phyloP scores from a whole-genome alignment of 2,888 invertebrate species.

The Cephus pulcher region DNA sequence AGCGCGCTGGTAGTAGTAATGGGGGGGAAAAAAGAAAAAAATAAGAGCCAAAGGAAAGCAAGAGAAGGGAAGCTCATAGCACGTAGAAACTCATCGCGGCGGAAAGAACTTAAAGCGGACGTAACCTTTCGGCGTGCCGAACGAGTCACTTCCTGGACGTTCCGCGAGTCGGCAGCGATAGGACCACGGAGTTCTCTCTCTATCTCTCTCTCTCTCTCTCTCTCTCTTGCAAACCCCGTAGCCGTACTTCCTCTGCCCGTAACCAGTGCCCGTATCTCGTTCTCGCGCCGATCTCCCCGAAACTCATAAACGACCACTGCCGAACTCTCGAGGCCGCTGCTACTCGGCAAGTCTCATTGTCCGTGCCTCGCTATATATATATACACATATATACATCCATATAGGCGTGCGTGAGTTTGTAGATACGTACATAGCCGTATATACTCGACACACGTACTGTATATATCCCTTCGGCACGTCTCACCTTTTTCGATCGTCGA shows the following conservation, averaged over 20 bases:
- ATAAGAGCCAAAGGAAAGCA: background rate
- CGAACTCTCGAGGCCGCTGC: conserved; percentile 12
- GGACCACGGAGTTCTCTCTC: background rate
- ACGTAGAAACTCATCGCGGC: background rate
- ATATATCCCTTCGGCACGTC: conserved; percentile 52
- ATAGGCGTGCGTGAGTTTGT: background rate
- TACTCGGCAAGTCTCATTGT: conserved; percentile 41
- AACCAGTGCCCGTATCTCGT: conserved; percentile 14
- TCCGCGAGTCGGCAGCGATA: background rate
- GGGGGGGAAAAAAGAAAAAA: background rate
- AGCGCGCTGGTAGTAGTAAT: background rate
- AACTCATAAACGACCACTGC: conserved; percentile 12
- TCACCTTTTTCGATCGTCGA: conserved; percentile 56
- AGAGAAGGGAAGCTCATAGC: background rate
- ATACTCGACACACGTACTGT: background rate
- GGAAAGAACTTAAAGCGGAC: background rate
- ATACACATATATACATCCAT: background rate
- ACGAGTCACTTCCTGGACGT: background rate
- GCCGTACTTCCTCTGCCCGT: conserved; percentile 33
- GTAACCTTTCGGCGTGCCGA: background rate
- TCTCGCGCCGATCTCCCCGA: conserved; percentile 31
- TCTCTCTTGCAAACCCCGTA: conserved; percentile 29
- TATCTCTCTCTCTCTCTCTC: conserved; percentile 8
- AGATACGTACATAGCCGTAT: background rate
- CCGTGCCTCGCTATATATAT: conserved; percentile 33